A percentile compares a stretch with the other conserved stretches of the same genome.
Conservation (phyloP, 2,888 invertebrate genomes). For the Acrobasis suavella region DNA sequence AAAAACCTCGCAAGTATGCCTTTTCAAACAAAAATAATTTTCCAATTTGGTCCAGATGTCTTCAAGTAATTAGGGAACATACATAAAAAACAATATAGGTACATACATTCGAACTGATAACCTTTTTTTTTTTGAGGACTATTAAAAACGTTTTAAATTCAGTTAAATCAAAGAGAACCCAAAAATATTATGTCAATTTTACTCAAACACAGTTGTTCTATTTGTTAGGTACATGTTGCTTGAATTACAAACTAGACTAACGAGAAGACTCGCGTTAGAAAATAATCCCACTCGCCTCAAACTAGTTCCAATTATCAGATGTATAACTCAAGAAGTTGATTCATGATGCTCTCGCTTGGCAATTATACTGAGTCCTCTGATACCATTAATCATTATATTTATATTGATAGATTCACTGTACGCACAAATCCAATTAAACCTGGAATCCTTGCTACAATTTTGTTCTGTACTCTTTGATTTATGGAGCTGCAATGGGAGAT, state of each 20-base stretch:
- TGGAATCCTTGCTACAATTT: constrained; percentile 72
- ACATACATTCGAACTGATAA: too few relatives aligned
- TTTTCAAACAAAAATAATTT: too few relatives aligned
- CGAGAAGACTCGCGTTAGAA: constrained; percentile 24
- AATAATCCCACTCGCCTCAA: constrained; percentile 52
- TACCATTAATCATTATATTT: constrained; percentile 71
- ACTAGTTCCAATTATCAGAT: constrained; percentile 73
- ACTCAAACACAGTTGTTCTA: not conserved
- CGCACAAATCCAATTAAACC: constrained; percentile 77
- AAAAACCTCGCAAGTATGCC: too few relatives aligned
- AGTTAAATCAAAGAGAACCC: too few relatives aligned
- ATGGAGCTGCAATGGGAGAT: constrained; percentile 68
- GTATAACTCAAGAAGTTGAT: constrained; percentile 74
- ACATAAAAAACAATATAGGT: too few relatives aligned
- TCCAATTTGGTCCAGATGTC: too few relatives aligned
- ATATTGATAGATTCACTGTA: constrained; percentile 75
- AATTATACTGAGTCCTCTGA: constrained; percentile 72
- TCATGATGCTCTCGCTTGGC: constrained; percentile 72
- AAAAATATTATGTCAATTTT: not conserved
- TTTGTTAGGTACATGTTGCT: not conserved
- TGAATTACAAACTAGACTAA: constrained; percentile 10
- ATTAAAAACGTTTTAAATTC: too few relatives aligned
- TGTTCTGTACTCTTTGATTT: constrained; percentile 67
- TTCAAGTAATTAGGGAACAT: too few relatives aligned
- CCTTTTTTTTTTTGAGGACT: too few relatives aligned